phyloP scores from a whole-genome alignment of 1,140 invertebrate genomes.

The Lepidurus packardi region DNA sequence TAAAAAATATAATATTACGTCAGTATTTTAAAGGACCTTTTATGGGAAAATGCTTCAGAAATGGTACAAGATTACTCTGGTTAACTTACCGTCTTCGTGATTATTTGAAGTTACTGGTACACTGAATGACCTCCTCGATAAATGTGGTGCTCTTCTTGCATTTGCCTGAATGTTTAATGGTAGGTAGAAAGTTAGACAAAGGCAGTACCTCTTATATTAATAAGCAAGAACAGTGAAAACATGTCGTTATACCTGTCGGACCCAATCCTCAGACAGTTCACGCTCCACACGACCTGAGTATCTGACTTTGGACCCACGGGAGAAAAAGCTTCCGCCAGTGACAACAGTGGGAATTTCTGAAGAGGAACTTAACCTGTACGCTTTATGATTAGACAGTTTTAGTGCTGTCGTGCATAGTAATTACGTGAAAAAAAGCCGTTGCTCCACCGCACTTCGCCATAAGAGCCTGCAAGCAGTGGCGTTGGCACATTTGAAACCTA shows the following conservation, averaged over 20 bases:
- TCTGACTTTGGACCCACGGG: slow-evolving; percentile 87
- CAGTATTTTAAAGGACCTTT: not conserved
- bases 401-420: slow-evolving; percentile 23
- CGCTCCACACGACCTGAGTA: slow-evolving; percentile 81
- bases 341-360: slow-evolving; percentile 77
- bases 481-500: slow-evolving; percentile 90
- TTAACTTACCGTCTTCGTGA: slow-evolving; percentile 45
- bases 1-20: not conserved
- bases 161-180: not conserved
- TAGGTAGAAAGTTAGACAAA: too few relatives aligned
- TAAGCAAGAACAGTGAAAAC: not conserved
- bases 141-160: slow-evolving; percentile 54
- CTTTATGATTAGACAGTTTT: slow-evolving; percentile 16
- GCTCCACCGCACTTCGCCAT: slow-evolving; percentile 93
- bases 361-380: slow-evolving; percentile 69
- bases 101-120: slow-evolving; percentile 79
- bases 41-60: too few relatives aligned
- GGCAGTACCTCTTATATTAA: not conserved
- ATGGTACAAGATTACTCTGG: too few relatives aligned
- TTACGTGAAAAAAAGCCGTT: slow-evolving; percentile 96
- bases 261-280: slow-evolving; percentile 72
- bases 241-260: slow-evolving; percentile 43
- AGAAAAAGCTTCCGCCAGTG: slow-evolving; percentile 88
- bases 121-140: slow-evolving; percentile 70
- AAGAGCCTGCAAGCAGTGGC: slow-evolving; percentile 84